Evolutionary conservation across 1,140 invertebrate species (phyloP), one percentile per base, ranked within the genome.

Genomic region (Tachypleus tridentatus): DNA sequence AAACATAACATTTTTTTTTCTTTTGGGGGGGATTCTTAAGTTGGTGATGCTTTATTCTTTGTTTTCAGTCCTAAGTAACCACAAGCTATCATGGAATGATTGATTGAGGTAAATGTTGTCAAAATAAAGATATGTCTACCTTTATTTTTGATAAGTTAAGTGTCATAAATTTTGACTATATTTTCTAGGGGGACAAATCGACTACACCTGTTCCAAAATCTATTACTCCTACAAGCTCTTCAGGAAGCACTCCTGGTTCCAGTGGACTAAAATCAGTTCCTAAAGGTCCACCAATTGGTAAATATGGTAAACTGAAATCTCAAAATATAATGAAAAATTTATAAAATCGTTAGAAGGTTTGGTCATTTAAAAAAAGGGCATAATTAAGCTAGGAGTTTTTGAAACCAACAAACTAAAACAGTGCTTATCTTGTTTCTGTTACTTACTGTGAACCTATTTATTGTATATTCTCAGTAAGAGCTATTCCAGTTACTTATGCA

Each of bases 251-350:
- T 5, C 65, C 68, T 57, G 68, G 65, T 52, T 68, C 67, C 52
- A 68, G 67, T 61, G 67, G 67, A 52, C 63, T 69, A 57, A 69
- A 69, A 63, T 64, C 68, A 61, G 63, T 70, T 59, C 67, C 69
- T 59, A 71, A 71, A 66, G 60, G 66, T 54, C 65, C 69, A 56
- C 63, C 68, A 54, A 57, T 68, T 57, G 67, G 67, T 68, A 58
- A 63, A 29, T 29, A 29, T 29, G 29, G 29, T 29, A 29, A 29
- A 29, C 29, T 29, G 29, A 29, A 29, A 29, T 29, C 29, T 29
- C 29, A 29, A 29, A 29, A 29, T 29, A 29, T 29, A 29, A 29
- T 29, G 29, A 29, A 29, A 29, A 29, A 29, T 29, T 29, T 29
- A 29, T 29, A 29, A 29, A 29, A 29, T 29, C 2, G 0, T 29